Base-by-base conservation (phyloP, 2,888 invertebrate species). In the Hemistola chrysoprasaria region DNA sequence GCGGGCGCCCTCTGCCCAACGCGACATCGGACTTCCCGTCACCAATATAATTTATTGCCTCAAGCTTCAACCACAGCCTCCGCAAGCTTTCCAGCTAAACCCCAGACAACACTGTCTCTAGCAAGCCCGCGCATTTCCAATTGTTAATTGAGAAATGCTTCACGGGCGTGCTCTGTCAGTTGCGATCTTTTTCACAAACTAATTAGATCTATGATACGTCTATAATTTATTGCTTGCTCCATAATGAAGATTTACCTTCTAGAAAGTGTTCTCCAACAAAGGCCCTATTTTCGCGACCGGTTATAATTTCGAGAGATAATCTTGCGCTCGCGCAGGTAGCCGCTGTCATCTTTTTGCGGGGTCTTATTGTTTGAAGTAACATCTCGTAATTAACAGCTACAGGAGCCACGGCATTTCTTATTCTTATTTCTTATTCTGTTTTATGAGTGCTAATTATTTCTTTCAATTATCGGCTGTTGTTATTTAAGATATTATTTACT, bases 211-310 rank as follows among this genome's bases (percentile, higher is more conserved):
- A 42, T 63, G 83, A 85, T 84, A 78, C 41, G 45, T 45, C 66
- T 65, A 68, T 69, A 71, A 85, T 78, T 78, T 82, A 84, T 74
- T 57, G 76, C 50, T 50, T 45, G 51, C 57, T 50, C 63, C 57
- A 52, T 85, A 85, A 85, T 85, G 84, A 86, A 87, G 85, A 85
- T 83, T 85, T 82, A 84, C 73, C 71, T 74, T 47, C 65, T 67
- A 67, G 67, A 57, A 51, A 46, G 62, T 62, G 61, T 62, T 65
- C 56, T 41, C 44, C 60, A 73, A 78, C 75, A 78, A 80, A 78
- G 69, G 65, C 63, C 56, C 59, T 61, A 63, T 68, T 69, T 67
- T 59, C 59, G 47, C 58, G 69, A 62, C 54, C 62, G 71, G 69
- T 73, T 75, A 75, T 79, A 76, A 78, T 77, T 79, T 78, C 71